These are phyloP conservation scores for Platichthys flesus DNA, from an alignment of 2,113 vertebrate species.

Conservation along the genomic window DNA sequence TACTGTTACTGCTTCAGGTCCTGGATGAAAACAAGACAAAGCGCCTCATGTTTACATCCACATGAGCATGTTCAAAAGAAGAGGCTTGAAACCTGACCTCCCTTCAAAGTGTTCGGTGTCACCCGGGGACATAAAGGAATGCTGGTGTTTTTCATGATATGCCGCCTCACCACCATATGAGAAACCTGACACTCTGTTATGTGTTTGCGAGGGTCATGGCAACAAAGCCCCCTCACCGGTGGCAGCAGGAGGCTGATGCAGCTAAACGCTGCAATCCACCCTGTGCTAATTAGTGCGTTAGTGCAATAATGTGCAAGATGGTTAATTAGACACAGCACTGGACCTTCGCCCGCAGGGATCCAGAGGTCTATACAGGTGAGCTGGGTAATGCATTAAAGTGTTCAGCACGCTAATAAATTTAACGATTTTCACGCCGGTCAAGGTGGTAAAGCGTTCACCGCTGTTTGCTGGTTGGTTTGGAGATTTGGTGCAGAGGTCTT, in stretches of 20 bases:
- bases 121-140: constrained; percentile 29
- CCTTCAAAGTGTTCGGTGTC: constrained; percentile 30
- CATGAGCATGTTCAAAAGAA: constrained; percentile 13
- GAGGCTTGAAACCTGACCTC: constrained; percentile 31
- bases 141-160: constrained; percentile 15
- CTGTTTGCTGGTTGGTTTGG: too few relatives aligned
- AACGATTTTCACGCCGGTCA: too few relatives aligned
- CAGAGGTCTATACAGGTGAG: constrained; percentile 2
- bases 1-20: not conserved
- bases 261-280: constrained; percentile 36
- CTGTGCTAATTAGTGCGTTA: constrained; percentile 68
- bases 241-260: constrained; percentile 19
- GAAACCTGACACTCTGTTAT: constrained; percentile 56
- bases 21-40: not conserved
- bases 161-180: constrained; percentile 26
- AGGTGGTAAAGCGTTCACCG: too few relatives aligned
- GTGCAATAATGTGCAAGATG: constrained; percentile 33
- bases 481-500: not conserved
- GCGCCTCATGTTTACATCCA: constrained; percentile 4
- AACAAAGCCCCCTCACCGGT: constrained; percentile 33
- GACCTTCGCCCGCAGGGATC: constrained; percentile 21
- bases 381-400: not conserved
- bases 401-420: not conserved
- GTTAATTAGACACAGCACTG: constrained; percentile 38
- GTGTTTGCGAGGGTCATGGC: constrained; percentile 60